Evolutionary conservation across 1,140 invertebrate genomes (phyloP).

Genomic region (Bombus confusus): DNA sequence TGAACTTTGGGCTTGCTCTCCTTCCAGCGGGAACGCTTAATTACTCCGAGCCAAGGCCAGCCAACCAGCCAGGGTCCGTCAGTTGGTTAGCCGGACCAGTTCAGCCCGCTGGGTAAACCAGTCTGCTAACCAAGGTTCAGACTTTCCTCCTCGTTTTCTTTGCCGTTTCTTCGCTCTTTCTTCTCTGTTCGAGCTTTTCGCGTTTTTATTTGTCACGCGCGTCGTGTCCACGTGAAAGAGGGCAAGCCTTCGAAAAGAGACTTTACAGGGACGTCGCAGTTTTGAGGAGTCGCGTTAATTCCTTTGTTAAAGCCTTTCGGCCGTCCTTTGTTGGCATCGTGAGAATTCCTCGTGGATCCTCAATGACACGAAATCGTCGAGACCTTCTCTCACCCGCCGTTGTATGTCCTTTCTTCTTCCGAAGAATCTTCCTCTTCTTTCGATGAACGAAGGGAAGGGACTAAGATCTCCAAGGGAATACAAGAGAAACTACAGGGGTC

Average conservation of each 20-base stretch:
- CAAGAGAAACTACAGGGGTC: background rate
- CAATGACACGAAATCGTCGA: too few species aligned
- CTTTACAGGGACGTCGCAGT: background rate
- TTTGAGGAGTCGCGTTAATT: background rate
- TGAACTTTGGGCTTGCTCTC: constrained; percentile 54
- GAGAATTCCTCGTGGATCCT: background rate
- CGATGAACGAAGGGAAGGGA: background rate
- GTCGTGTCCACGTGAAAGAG: too few species aligned
- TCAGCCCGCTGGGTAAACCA: background rate
- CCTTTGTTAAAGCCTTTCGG: background rate
- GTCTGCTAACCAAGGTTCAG: background rate
- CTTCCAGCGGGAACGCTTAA: constrained; percentile 58
- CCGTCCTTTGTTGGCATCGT: background rate
- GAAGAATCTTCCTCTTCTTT: background rate
- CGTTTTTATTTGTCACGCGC: background rate
- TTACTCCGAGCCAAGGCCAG: constrained; percentile 57
- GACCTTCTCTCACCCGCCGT: background rate
- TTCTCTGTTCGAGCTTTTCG: background rate
- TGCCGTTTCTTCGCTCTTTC: too few species aligned
- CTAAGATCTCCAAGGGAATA: background rate
- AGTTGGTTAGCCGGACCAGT: constrained; percentile 28
- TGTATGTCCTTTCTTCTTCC: background rate
- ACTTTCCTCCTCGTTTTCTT: background rate
- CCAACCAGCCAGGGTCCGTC: constrained; percentile 3
- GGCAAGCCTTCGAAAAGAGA: background rate